These are phyloP conservation scores for Natrix natrix DNA, from an alignment of 2,797 vertebrate genomes.

Conservation along the genomic window DNA sequence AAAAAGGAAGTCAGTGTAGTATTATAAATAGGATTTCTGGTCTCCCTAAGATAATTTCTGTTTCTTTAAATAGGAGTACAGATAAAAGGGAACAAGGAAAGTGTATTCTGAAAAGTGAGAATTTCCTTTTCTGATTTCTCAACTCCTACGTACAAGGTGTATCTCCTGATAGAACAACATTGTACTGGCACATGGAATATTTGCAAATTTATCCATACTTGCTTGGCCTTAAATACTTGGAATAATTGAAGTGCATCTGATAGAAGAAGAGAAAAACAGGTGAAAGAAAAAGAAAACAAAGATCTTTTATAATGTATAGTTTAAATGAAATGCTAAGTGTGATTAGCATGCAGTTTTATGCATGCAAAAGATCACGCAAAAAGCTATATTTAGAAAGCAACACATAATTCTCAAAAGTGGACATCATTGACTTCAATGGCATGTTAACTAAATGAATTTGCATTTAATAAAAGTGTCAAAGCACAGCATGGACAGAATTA, in stretches of 20 bases:
- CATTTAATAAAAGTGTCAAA: neutral
- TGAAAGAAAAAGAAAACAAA: neutral
- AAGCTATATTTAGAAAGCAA: neutral
- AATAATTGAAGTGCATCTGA: neutral
- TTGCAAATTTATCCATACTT: neutral
- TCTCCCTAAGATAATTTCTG: neutral
- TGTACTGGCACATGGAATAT: neutral
- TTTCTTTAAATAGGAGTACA: neutral
- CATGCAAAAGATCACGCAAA: neutral
- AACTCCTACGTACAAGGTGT: neutral
- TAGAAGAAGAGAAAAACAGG: neutral
- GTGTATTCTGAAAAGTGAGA: neutral
- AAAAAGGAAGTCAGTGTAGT: neutral
- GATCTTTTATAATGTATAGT: neutral
- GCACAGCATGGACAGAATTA: neutral
- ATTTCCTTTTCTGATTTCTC: neutral
- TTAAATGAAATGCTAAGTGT: neutral
- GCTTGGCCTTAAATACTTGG: neutral
- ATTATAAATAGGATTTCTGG: neutral
- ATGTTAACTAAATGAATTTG: neutral
- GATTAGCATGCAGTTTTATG: neutral
- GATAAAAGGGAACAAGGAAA: neutral
- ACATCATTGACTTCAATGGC: neutral
- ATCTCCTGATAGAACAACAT: neutral
- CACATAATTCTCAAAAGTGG: neutral